These are phyloP conservation scores for Pelochelys cantorii DNA, from an alignment of 2,797 vertebrate species.

Conservation along the genomic window DNA sequence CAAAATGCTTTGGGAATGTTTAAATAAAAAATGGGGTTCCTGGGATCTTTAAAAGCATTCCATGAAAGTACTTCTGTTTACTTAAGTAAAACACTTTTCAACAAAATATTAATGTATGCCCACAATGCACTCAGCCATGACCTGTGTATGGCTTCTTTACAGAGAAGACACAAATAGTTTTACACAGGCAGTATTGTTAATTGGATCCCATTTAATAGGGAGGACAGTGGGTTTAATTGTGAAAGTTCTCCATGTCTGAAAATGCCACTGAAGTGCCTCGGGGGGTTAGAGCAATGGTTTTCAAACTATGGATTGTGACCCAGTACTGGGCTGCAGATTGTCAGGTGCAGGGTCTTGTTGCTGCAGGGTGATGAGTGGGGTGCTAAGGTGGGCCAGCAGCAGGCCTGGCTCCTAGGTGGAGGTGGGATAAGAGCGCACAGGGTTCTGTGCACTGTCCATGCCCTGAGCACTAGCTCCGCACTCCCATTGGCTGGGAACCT, in stretches of 20 bases:
- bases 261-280: background rate
- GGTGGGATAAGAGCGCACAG: too few species aligned
- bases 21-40: accelerated
- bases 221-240: background rate
- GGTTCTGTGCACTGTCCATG: too few species aligned
- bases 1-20: background rate
- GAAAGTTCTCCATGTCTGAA: background rate
- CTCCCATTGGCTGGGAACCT: too few species aligned
- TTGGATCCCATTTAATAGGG: background rate
- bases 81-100: background rate
- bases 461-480: too few species aligned
- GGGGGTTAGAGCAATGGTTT: background rate
- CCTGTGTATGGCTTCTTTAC: background rate
- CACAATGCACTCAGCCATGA: background rate
- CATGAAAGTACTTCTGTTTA: background rate
- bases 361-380: too few species aligned
- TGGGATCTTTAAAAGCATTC: accelerated
- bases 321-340: too few species aligned
- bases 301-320: too few species aligned
- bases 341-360: too few species aligned
- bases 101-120: background rate
- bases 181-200: background rate
- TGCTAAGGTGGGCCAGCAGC: too few species aligned
- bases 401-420: too few species aligned
- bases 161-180: background rate